These are phyloP conservation scores for Collichthys lucidus DNA, from an alignment of 2,113 vertebrate genomes.

Conservation along the genomic window DNA sequence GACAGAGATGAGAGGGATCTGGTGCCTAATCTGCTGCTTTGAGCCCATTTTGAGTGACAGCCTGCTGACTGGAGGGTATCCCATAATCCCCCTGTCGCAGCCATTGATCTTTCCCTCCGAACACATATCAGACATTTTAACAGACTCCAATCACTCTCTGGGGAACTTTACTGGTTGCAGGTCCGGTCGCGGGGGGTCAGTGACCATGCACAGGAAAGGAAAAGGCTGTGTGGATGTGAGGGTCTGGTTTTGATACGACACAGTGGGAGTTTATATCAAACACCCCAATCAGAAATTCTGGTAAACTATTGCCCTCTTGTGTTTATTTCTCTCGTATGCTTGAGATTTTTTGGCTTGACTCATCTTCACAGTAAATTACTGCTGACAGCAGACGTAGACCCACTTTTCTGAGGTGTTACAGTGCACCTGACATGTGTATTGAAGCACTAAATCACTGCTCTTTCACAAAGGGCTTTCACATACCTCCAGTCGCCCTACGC, in stretches of 20 bases:
- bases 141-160: slow-evolving; percentile 40
- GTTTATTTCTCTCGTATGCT: slow-evolving; percentile 72
- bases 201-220: slow-evolving; percentile 37
- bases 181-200: slow-evolving; percentile 7
- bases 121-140: slow-evolving; percentile 64
- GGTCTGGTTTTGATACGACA: slow-evolving; percentile 56
- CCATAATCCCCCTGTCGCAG: slow-evolving; percentile 49
- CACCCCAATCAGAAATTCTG: slow-evolving; percentile 65
- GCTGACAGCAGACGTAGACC: slow-evolving; percentile 44
- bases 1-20: slow-evolving; percentile 48
- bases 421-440: slow-evolving; percentile 50
- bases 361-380: slow-evolving; percentile 44
- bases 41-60: slow-evolving; percentile 63
- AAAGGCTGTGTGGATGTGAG: slow-evolving; percentile 30
- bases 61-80: slow-evolving; percentile 56
- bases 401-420: slow-evolving; percentile 63
- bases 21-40: slow-evolving; percentile 48
- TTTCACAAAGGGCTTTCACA: slow-evolving; percentile 50
- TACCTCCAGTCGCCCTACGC: slow-evolving; percentile 42
- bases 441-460: slow-evolving; percentile 64
- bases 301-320: slow-evolving; percentile 85
- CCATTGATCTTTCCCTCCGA: slow-evolving; percentile 55
- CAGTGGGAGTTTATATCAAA: slow-evolving; percentile 34
- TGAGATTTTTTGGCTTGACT: slow-evolving; percentile 39
- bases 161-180: slow-evolving; percentile 40